Conservation (phyloP, 1,140 invertebrate species). For the Leptonema lineaticorne region DNA sequence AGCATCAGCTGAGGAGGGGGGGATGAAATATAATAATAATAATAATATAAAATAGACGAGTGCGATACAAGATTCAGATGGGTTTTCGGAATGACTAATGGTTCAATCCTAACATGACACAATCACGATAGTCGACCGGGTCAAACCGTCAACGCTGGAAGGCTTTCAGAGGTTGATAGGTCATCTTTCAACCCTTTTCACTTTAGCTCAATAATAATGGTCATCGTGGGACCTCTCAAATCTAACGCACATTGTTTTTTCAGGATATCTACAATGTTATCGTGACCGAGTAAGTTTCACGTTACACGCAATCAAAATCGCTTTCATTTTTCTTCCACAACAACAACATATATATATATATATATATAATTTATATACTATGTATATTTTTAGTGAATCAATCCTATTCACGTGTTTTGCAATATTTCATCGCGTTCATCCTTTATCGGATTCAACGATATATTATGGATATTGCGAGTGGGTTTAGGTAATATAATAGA, state of each 20-base stretch:
- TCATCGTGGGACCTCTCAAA: neutral
- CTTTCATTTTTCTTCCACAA: too few relatives aligned
- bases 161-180: neutral
- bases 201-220: neutral
- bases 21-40: too few relatives aligned
- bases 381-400: too few relatives aligned
- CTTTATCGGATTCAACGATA: too few relatives aligned
- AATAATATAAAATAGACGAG: too few relatives aligned
- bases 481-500: too few relatives aligned
- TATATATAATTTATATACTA: too few relatives aligned
- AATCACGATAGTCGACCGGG: neutral
- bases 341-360: too few relatives aligned
- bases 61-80: neutral
- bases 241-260: neutral
- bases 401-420: too few relatives aligned
- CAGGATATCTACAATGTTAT: neutral
- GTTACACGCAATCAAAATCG: neutral
- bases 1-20: too few relatives aligned
- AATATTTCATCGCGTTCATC: too few relatives aligned
- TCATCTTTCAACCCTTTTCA: slow-evolving; percentile 4
- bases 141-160: slow-evolving; percentile 1
- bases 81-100: slow-evolving; percentile 7
- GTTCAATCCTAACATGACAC: neutral
- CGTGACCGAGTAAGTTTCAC: neutral
- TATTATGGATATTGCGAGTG: too few relatives aligned